Evolutionary conservation across 2,888 invertebrate species (phyloP).

Genomic region (Pterobdella sp.): DNA sequence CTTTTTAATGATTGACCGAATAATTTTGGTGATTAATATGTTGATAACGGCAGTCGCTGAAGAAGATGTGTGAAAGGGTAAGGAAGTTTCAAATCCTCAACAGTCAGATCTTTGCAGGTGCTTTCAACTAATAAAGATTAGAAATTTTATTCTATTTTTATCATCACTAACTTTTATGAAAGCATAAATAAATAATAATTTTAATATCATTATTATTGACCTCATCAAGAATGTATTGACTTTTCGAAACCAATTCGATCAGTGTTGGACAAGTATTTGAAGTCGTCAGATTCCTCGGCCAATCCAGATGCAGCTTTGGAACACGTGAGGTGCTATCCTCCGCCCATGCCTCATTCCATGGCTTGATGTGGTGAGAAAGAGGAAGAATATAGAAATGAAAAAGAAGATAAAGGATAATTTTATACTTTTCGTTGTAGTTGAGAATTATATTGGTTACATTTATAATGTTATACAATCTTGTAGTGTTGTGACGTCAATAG

Average conservation of each 20-base stretch:
- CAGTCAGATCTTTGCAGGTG: constrained; percentile 89
- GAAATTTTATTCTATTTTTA: too few relatives aligned
- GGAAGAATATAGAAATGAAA: not conserved
- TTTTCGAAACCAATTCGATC: too few relatives aligned
- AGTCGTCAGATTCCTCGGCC: not conserved
- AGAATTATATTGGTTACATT: not conserved
- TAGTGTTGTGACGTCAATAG: too few relatives aligned
- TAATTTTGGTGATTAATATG: not conserved
- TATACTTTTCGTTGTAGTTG: not conserved
- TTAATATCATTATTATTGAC: too few relatives aligned
- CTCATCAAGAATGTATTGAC: too few relatives aligned
- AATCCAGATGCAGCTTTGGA: constrained; percentile 65
- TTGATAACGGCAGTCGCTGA: constrained; percentile 64
- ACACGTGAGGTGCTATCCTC: constrained; percentile 91
- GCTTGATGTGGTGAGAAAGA: not conserved
- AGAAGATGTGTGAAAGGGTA: constrained; percentile 93
- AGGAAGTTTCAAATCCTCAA: constrained; percentile 94
- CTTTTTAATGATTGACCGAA: not conserved
- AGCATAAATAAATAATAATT: too few relatives aligned
- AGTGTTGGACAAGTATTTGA: not conserved
- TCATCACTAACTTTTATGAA: too few relatives aligned
- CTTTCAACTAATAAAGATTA: constrained; percentile 82
- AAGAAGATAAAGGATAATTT: not conserved
- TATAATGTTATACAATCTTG: not conserved
- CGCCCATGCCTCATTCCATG: constrained; percentile 61